Conservation (phyloP, 1,140 invertebrate genomes). For the Chelonus insularis region DNA sequence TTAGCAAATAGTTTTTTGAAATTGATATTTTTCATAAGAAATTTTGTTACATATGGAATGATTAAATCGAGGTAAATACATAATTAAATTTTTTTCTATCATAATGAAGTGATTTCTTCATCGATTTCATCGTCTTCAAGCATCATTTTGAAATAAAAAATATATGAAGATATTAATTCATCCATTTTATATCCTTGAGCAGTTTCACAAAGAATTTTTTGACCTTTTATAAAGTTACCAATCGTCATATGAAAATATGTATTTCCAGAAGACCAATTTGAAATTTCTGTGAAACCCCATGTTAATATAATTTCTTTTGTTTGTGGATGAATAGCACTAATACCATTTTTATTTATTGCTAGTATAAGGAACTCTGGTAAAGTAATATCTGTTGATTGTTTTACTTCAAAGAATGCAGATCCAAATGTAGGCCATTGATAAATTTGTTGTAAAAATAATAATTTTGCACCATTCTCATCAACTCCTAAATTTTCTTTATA, state of each 20-base stretch:
- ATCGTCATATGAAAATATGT: constrained; percentile 96
- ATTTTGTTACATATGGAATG: too few species aligned
- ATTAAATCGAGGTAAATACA: too few species aligned
- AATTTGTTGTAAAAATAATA: constrained; percentile 81
- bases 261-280: constrained; percentile 92
- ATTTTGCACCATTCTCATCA: constrained; percentile 75
- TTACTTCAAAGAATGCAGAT: constrained; percentile 95
- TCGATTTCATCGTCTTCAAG: constrained; percentile 1
- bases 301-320: constrained; percentile 83
- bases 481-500: constrained; percentile 69
- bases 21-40: too few species aligned
- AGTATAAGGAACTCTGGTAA: constrained; percentile 85
- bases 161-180: constrained; percentile 92
- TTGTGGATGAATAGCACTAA: constrained; percentile 84
- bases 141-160: constrained; percentile 55
- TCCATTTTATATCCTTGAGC: constrained; percentile 96
- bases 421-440: constrained; percentile 88
- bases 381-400: constrained; percentile 80
- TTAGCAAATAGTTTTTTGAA: too few species aligned
- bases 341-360: constrained; percentile 89
- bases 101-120: neutral
- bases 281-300: constrained; percentile 84
- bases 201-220: constrained; percentile 90
- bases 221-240: constrained; percentile 81
- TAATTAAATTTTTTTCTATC: too few species aligned